Base-by-base conservation (phyloP, 2,888 invertebrate genomes). In the Rhamphomyia laevipes region DNA sequence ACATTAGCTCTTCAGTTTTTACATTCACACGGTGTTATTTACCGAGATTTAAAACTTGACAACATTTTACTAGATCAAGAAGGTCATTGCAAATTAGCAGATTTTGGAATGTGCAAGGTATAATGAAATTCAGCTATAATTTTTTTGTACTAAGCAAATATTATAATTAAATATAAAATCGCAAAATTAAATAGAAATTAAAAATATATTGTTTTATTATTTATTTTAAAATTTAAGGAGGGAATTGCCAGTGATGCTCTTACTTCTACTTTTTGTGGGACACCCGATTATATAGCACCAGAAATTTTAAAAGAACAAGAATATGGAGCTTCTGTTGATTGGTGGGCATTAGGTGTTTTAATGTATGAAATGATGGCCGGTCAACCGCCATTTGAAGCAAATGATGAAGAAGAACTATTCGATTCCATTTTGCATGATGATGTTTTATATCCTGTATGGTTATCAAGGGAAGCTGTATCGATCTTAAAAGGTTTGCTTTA, bases 311-410 rank as follows among this genome's bases (percentile, higher is more conserved):
- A 93, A 71, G 94, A 94, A 73, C 77, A 90, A 61, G 89, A 95
- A 65, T 90, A 90, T 66, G 89, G 89, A 0, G 84, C 87, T 31
- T 86, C 86, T 53, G 90, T 91, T 51, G 90, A 90, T 73, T 90
- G 90, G 90, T 97, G 96, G 96, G 96, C 96, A 54, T 77, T 97
- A 56, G 97, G 96, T 46, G 96, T 97, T 51, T 78, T 96, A 43
- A 89, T 96, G 89, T 97, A 97, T 73, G 96, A 97, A 78, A 97
- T 97, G 96, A 87, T 96, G 90, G 96, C 95, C 2, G 96, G 97
- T 0, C 97, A 99, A 72, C 97, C 97, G 51, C 97, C 97, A 13
- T 99, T 99, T 73, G 97, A 99, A 76, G 97, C 97, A 5, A 97
- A 99, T 74, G 97, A 97, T 74, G 99, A 99, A 73, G 97, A 99